Base-by-base conservation (phyloP, 2,113 vertebrate genomes). In the Pterophyllum scalare region DNA sequence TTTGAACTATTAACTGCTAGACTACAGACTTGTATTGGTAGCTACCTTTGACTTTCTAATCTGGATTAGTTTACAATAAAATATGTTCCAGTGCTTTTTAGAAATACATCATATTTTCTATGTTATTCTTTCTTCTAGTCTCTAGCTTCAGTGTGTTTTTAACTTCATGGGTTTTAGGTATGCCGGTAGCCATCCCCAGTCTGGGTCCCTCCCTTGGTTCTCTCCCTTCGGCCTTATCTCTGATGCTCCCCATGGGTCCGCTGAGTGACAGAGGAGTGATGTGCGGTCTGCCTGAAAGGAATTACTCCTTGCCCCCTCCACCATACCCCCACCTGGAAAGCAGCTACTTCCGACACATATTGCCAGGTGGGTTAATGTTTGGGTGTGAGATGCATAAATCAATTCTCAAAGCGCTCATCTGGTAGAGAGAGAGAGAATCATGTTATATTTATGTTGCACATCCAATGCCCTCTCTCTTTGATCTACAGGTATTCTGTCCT, bases 301-400 rank as follows among this genome's bases (percentile, higher is more conserved):
- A 99, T 93, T 99, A 99, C 87, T 96, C 97, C 61, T 93, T 99
- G 90, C 98, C 98, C 31, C 98, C 98, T 2, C 98, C 98, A 54
- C 98, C 98, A 0, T 99, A 99, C 94, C 97, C 98, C 20, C 98
- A 99, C 92, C 94, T 99, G 92, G 98, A 99, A 91, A 99, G 97
- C 96, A 99, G 98, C 94, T 99, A 99, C 88, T 99, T 99, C 94
- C 95, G 98, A 89, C 98, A 99, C 94, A 98, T 99, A 90, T 94
- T 99, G 90, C 98, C 98, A 93, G 98, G 98, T 99, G 84, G 3
- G 56, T 13, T 58, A 1, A 22, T 40, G 14, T 59, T 78, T 83
- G 33, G 46, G 13, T 75, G 17, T 76, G 33, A 49, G 9, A 33
- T 60, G 9, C 14, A 8, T 24, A 17, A n/a, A 75, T 58, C 5